Evolutionary conservation across 1,140 invertebrate species (phyloP), one percentile per base, ranked within the genome.

Genomic region (Hylyphantes graminicola): DNA sequence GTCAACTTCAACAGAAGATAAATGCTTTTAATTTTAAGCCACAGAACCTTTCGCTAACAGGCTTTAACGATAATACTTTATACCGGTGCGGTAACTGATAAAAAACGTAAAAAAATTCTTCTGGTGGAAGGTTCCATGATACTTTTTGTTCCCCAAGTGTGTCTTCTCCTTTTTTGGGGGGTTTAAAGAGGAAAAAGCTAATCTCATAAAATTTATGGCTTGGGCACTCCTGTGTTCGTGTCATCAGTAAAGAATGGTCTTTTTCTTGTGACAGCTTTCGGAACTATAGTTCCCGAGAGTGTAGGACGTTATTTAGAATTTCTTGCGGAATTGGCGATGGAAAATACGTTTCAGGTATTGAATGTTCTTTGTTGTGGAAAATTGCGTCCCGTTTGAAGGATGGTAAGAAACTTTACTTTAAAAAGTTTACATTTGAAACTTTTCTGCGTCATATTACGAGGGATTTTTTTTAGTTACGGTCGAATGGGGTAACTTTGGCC

Each of bases 1-100:
- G 68, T 72, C 68, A 72, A 72, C 51, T 72, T 72, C 50, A 72
- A 72, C 50, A 72, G 68, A 72, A 72, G 68, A 72, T 72, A 72
- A 72, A 72, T 72, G 68, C 68, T 72, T 72, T 72, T 72, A 72
- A 72, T 72, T 72, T 72, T 72, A 72, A 72, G 68, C 50, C 68
- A 54, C 7, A n/a, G 57, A 15, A 61, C 12, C 57, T 61, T 61
- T 61, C 57, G 68, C 53, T 72, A 72, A 48, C 35, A 51, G 51
- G 17, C 53, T 72, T 72, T 53, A 72, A 72, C 68, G 11, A 15
- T 72, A 53, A 72, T 72, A 72, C 68, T 13, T 72, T 72, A 72
- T 72, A 48, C 19, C 13, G 19, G 35, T 13, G 64, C 48, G 21
- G 64, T 35, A 67, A 67, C n/a, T 21, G 8, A 19, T 10, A 35